Percentiles rank a stretch among this genome's conserved stretches.
Conservation (phyloP, 1,140 invertebrate genomes). For the Bombus balteatus region DNA sequence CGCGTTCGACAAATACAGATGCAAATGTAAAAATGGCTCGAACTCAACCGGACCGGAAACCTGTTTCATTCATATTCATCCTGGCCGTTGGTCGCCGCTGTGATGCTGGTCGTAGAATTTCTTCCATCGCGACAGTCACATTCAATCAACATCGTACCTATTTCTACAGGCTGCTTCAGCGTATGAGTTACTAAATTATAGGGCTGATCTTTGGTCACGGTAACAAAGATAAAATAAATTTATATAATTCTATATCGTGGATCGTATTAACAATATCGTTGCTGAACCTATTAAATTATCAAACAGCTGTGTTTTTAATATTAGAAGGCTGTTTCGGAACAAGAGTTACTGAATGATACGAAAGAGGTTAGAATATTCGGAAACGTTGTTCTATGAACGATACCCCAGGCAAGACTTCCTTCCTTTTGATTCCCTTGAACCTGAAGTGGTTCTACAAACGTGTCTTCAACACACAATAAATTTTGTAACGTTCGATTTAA, state of each 20-base stretch:
- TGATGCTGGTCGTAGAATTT: constrained; percentile 65
- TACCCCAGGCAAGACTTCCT: not conserved
- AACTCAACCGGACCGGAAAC: constrained; percentile 68
- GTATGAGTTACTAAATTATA: too few relatives aligned
- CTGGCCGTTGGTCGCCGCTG: constrained; percentile 17
- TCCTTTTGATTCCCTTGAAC: not conserved
- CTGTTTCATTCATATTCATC: constrained; percentile 73
- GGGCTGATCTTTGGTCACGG: too few relatives aligned
- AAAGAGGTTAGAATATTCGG: not conserved
- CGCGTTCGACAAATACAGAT: constrained; percentile 66
- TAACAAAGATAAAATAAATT: too few relatives aligned
- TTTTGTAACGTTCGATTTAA: not conserved
- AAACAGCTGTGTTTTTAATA: too few relatives aligned
- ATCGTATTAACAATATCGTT: too few relatives aligned
- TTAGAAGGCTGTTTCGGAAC: too few relatives aligned
- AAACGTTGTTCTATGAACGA: not conserved
- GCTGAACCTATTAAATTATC: too few relatives aligned
- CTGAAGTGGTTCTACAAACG: not conserved
- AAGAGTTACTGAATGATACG: too few relatives aligned
- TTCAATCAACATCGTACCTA: constrained; percentile 62
- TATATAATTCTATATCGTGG: too few relatives aligned
- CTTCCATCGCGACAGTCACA: constrained; percentile 70
- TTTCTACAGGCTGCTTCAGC: not conserved
- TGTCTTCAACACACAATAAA: not conserved
- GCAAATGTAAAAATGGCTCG: constrained; percentile 65